phyloP scores from a whole-genome alignment of 2,113 vertebrate species.

The Myotis davidii region DNA sequence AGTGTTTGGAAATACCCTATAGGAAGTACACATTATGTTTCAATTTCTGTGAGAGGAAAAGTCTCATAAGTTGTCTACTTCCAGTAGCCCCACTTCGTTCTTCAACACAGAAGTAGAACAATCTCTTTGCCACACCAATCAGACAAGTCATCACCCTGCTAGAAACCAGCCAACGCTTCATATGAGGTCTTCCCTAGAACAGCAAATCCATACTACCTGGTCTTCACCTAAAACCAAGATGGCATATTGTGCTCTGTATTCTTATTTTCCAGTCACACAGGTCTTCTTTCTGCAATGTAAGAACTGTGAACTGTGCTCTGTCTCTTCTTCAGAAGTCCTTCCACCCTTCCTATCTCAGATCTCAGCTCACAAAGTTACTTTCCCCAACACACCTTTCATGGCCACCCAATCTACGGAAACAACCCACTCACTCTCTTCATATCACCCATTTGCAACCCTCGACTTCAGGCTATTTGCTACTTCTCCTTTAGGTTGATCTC shows the following conservation, averaged over 20 bases:
- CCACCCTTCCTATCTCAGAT: fast-evolving
- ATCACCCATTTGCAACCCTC: fast-evolving
- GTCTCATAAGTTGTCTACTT: not conserved
- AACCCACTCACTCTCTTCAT: too few species aligned
- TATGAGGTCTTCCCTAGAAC: fast-evolving
- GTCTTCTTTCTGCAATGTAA: fast-evolving
- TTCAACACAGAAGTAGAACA: not conserved
- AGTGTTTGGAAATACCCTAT: fast-evolving
- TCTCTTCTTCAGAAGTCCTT: not conserved
- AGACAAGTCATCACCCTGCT: not conserved
- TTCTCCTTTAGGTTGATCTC: not conserved
- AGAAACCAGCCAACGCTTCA: too few species aligned
- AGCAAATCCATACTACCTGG: fast-evolving
- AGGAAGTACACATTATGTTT: not conserved
- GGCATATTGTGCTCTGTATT: fast-evolving
- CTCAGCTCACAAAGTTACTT: fast-evolving
- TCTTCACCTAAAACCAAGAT: fast-evolving
- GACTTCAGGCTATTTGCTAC: fast-evolving
- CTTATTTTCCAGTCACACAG: fast-evolving
- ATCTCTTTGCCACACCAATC: not conserved
- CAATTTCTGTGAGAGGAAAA: fast-evolving
- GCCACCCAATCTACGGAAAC: fast-evolving
- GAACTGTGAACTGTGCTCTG: too few species aligned
- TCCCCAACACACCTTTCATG: fast-evolving
- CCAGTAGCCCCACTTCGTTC: fast-evolving